Percentiles rank a stretch among this genome's conserved stretches.
phyloP scores from a whole-genome alignment of 2,797 vertebrate genomes.

The Heliangelus exortis region DNA sequence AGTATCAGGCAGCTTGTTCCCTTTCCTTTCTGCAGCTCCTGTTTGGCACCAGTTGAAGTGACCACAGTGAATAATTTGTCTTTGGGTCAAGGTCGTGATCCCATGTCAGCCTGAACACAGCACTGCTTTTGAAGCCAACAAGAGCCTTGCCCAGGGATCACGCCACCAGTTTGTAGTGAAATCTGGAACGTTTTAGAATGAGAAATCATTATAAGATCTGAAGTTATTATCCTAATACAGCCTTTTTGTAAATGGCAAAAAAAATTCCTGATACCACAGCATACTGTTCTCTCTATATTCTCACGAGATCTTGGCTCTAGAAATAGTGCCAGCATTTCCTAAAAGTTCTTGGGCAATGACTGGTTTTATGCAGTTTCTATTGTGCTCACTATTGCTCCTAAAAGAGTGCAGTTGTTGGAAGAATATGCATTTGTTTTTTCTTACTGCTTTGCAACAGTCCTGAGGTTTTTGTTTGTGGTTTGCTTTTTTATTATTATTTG shows the following conservation, averaged over 20 bases:
- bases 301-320: background rate
- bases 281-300: background rate
- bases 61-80: background rate
- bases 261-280: background rate
- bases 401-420: background rate
- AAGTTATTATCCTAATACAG: background rate
- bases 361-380: background rate
- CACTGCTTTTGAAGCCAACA: background rate
- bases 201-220: background rate
- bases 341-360: background rate
- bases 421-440: constrained; percentile 14
- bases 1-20: background rate
- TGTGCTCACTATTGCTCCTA: background rate
- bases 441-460: constrained; percentile 23
- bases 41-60: background rate
- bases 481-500: too few relatives aligned
- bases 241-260: background rate
- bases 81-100: constrained; percentile 16
- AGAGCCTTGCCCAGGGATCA: background rate
- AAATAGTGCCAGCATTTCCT: background rate
- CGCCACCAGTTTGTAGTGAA: background rate
- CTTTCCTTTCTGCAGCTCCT: background rate
- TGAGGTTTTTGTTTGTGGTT: background rate
- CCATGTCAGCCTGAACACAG: background rate
- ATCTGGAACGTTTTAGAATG: background rate